phyloP scores from a whole-genome alignment of 1,140 invertebrate species.

The Lepidurus arcticus region DNA sequence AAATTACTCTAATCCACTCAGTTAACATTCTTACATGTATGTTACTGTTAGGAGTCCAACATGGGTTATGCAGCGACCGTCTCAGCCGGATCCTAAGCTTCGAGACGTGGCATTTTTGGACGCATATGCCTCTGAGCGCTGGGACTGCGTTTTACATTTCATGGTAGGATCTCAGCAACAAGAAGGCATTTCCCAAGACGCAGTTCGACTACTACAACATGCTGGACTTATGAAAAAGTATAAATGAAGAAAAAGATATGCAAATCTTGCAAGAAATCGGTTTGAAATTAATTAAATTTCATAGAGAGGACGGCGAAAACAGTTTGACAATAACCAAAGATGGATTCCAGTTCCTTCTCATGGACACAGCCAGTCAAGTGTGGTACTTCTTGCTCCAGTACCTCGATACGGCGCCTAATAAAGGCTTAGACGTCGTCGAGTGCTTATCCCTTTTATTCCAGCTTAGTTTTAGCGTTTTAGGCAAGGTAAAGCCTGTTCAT shows the following conservation, averaged over 20 bases:
- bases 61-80: conserved; percentile 76
- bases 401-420: conserved; percentile 77
- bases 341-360: conserved; percentile 90
- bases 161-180: conserved; percentile 80
- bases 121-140: conserved; percentile 84
- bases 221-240: conserved; percentile 84
- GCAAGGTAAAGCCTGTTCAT: conserved; percentile 58
- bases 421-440: conserved; percentile 78
- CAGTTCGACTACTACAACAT: conserved; percentile 82
- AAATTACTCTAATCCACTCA: not conserved
- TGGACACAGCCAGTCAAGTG: conserved; percentile 83
- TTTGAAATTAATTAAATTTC: conserved; percentile 24
- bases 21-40: not conserved
- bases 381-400: conserved; percentile 97
- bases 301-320: conserved; percentile 64
- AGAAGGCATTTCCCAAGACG: conserved; percentile 87
- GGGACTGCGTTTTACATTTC: conserved; percentile 95
- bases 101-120: conserved; percentile 84
- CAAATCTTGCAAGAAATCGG: not conserved
- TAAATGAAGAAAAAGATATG: conserved; percentile 30
- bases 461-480: conserved; percentile 90
- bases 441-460: conserved; percentile 92
- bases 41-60: conserved; percentile 56
- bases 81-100: conserved; percentile 81
- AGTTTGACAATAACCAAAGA: conserved; percentile 81